Evolutionary conservation across 2,888 invertebrate genomes (phyloP).

Genomic region (Chrysina gloriosa): DNA sequence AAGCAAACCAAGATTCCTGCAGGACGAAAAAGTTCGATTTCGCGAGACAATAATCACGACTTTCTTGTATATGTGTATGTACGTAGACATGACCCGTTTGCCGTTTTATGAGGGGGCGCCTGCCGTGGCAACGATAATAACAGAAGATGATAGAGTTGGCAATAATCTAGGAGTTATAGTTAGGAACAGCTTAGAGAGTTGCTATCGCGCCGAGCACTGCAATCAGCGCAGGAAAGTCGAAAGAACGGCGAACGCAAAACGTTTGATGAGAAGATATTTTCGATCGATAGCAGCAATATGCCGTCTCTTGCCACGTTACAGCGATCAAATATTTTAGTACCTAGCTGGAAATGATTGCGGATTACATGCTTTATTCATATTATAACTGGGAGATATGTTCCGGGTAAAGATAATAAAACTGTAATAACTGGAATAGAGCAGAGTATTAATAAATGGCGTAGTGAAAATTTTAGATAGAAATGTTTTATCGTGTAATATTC

Average conservation of each 20-base stretch:
- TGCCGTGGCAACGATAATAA: constrained; percentile 14
- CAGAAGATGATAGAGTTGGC: constrained; percentile 21
- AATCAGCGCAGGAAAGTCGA: background rate
- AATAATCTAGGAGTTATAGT: background rate
- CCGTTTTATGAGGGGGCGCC: background rate
- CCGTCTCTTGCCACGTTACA: no score
- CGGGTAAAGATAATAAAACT: no score
- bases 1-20: no score
- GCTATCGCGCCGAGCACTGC: background rate
- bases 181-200: constrained; percentile 1
- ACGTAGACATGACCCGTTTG: constrained; percentile 4
- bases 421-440: no score
- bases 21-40: background rate
- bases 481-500: no score
- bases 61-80: constrained; percentile 2
- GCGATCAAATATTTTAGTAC: no score
- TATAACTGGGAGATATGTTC: no score
- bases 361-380: no score
- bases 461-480: no score
- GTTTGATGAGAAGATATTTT: constrained; percentile 12
- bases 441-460: no score
- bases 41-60: background rate
- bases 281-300: no score
- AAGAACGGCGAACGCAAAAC: background rate
- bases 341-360: no score